Percentiles rank a stretch among this genome's conserved stretches.
phyloP scores from a whole-genome alignment of 1,140 invertebrate genomes.

The Cherax quadricarinatus region DNA sequence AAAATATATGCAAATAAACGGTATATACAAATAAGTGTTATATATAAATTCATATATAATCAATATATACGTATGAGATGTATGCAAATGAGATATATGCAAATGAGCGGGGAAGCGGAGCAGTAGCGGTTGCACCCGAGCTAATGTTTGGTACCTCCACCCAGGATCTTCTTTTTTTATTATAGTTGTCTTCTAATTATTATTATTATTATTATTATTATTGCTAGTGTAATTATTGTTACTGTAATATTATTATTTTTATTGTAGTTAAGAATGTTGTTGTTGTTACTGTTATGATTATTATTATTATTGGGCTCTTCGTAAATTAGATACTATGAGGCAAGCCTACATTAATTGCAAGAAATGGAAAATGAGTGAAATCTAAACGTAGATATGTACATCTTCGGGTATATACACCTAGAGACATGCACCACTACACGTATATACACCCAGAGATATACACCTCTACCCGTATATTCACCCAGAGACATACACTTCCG shows the following conservation, averaged over 20 bases:
- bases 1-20: too few relatives aligned
- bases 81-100: background rate
- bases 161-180: too few relatives aligned
- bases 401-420: too few relatives aligned
- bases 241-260: background rate
- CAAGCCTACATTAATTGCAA: background rate
- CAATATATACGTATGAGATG: background rate
- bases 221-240: background rate
- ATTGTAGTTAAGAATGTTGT: background rate
- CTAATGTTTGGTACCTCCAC: background rate
- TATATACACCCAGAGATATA: too few relatives aligned
- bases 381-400: too few relatives aligned
- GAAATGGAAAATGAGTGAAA: too few relatives aligned
- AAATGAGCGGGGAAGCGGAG: background rate
- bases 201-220: background rate
- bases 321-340: background rate
- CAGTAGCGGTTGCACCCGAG: background rate
- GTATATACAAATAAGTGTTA: too few relatives aligned
- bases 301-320: background rate
- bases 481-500: too few relatives aligned
- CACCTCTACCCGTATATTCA: too few relatives aligned
- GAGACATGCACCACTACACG: too few relatives aligned
- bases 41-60: background rate
- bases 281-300: too few relatives aligned
- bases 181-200: too few relatives aligned